Evolutionary conservation across 2,888 invertebrate genomes (phyloP).

Genomic region (Oligia latruncula): DNA sequence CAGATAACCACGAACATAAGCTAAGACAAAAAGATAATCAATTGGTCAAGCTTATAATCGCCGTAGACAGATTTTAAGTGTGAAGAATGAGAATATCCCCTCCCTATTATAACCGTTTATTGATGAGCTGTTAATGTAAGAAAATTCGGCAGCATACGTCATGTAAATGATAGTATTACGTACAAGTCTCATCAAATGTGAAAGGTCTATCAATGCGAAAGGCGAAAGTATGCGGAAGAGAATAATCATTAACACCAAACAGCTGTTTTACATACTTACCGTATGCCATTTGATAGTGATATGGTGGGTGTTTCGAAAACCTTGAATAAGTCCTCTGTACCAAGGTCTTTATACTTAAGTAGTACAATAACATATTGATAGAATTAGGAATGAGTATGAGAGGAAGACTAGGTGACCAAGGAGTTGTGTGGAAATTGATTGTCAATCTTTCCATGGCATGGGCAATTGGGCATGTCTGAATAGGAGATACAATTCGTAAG

Average conservation of each 20-base stretch:
- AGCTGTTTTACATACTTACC: conserved; percentile 40
- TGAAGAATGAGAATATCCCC: conserved; percentile 20
- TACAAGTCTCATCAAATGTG: conserved; percentile 50
- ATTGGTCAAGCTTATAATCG: conserved; percentile 23
- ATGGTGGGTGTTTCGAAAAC: conserved; percentile 5
- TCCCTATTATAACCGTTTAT: conserved; percentile 12
- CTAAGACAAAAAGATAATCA: conserved; percentile 31
- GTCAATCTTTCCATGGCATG: background rate
- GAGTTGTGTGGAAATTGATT: background rate
- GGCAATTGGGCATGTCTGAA: background rate
- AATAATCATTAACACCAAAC: conserved; percentile 42
- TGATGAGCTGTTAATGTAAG: background rate
- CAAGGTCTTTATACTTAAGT: background rate
- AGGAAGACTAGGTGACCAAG: background rate
- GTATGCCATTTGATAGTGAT: conserved; percentile 7
- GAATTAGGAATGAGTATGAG: conserved; percentile 2
- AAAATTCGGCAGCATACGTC: conserved; percentile 22
- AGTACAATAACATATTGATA: background rate
- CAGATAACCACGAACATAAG: conserved; percentile 11
- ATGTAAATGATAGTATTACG: conserved; percentile 34
- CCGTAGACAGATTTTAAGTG: conserved; percentile 1
- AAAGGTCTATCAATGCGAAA: conserved; percentile 55
- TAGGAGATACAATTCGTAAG: background rate
- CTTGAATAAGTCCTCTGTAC: background rate
- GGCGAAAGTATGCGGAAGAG: conserved; percentile 51